These are phyloP conservation scores for Phrynosoma blainvillii DNA, from an alignment of 2,113 vertebrate genomes.

Conservation along the genomic window DNA sequence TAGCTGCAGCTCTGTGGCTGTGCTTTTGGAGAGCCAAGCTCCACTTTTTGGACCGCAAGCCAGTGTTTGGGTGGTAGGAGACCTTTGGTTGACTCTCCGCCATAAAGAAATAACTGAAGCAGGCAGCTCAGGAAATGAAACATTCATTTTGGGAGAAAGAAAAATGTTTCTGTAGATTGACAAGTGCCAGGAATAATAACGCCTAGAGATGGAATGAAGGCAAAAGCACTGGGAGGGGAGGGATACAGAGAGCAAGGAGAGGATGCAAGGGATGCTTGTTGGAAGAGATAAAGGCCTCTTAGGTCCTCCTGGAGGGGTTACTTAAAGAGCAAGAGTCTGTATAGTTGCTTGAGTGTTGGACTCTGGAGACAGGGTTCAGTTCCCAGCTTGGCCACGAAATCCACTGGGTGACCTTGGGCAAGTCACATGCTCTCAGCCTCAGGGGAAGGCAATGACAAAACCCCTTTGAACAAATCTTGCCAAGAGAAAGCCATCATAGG, in stretches of 20 bases:
- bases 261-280: background rate
- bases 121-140: slow-evolving; percentile 27
- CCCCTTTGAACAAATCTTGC: too few species aligned
- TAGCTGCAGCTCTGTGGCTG: background rate
- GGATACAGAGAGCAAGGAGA: background rate
- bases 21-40: background rate
- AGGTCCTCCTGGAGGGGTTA: background rate
- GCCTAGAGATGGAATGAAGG: slow-evolving; percentile 6
- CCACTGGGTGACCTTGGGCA: too few species aligned
- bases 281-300: background rate
- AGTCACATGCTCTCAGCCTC: too few species aligned
- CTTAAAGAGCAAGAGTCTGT: background rate
- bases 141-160: background rate
- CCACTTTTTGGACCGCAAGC: slow-evolving; percentile 3
- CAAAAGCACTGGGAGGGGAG: background rate
- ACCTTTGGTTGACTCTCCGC: slow-evolving; percentile 61
- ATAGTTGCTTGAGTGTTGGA: too few species aligned
- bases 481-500: too few species aligned
- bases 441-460: too few species aligned
- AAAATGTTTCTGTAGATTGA: background rate
- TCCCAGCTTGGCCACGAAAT: too few species aligned
- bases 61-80: slow-evolving; percentile 47
- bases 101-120: slow-evolving; percentile 30
- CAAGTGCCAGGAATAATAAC: slow-evolving; percentile 53
- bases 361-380: too few species aligned